phyloP scores from a whole-genome alignment of 64 coral and sea anemone genomes.

The Montipora foliosa region DNA sequence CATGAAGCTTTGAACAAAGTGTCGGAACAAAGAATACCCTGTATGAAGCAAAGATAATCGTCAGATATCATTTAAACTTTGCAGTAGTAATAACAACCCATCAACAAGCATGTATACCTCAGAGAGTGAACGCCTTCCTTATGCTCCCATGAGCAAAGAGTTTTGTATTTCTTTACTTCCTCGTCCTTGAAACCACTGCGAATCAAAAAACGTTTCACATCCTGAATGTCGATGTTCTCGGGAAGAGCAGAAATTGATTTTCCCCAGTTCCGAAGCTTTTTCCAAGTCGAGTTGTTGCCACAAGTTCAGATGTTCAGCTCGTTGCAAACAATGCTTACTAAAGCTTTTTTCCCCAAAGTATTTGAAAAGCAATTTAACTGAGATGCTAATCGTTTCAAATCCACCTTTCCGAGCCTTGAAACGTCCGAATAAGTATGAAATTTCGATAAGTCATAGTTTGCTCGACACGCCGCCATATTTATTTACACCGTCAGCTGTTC shows the following conservation, averaged over 20 bases:
- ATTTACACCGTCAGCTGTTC: constrained; percentile 1
- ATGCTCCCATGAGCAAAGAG: constrained; percentile 65
- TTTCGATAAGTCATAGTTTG: not conserved
- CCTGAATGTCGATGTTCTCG: constrained; percentile 22
- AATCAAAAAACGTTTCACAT: constrained; percentile 55
- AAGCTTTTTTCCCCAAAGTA: constrained; percentile 41
- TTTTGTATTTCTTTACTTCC: constrained; percentile 58
- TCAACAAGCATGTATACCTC: constrained; percentile 25
- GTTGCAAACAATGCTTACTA: constrained; percentile 46
- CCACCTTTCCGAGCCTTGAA: not conserved
- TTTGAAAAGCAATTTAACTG: constrained; percentile 11
- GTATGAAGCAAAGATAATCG: too few relatives aligned
- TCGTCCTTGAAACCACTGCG: constrained; percentile 28
- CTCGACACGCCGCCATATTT: not conserved
- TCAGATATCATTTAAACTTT: constrained; percentile 3
- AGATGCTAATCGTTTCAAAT: not conserved
- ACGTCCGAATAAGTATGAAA: not conserved
- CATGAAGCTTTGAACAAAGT: too few relatives aligned
- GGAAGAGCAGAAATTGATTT: constrained; percentile 20
- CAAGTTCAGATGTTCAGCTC: constrained; percentile 45
- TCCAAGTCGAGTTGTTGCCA: not conserved
- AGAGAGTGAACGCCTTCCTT: constrained; percentile 67
- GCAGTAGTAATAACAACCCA: not conserved
- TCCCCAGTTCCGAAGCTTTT: constrained; percentile 45
- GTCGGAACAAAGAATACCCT: too few relatives aligned